These are phyloP conservation scores for Cenopis cana DNA, from an alignment of 2,888 invertebrate species.

Conservation along the genomic window DNA sequence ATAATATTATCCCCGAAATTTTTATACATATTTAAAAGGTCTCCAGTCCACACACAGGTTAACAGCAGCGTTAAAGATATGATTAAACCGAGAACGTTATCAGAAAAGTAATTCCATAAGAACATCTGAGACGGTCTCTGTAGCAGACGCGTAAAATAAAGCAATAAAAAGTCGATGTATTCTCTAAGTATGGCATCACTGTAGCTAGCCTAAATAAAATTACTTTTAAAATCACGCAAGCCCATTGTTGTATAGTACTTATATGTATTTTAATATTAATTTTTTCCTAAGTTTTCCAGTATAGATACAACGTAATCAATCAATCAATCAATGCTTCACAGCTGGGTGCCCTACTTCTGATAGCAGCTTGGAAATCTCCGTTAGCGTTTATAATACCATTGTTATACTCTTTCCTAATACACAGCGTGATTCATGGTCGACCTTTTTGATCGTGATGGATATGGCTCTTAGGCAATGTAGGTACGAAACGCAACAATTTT, in stretches of 20 bases:
- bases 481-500: slow-evolving; percentile 4
- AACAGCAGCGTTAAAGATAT: not conserved
- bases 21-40: not conserved
- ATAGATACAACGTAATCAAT: not conserved
- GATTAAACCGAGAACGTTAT: not conserved
- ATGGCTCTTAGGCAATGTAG: slow-evolving; percentile 13
- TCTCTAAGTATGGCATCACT: slow-evolving; percentile 16
- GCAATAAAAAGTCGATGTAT: slow-evolving; percentile 24
- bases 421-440: slow-evolving; percentile 39
- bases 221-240: slow-evolving; percentile 1
- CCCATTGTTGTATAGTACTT: not conserved
- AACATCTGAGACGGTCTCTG: not conserved
- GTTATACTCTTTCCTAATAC: slow-evolving; percentile 41
- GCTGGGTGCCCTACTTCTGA: slow-evolving; percentile 31
- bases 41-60: too few species aligned
- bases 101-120: not conserved
- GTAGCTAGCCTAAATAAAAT: slow-evolving; percentile 11
- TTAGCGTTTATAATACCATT: slow-evolving; percentile 32
- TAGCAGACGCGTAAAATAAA: slow-evolving; percentile 25
- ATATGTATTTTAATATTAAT: not conserved
- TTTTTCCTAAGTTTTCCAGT: slow-evolving; percentile 9
- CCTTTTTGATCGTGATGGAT: slow-evolving; percentile 39
- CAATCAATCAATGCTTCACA: not conserved
- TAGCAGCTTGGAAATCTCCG: slow-evolving; percentile 34
- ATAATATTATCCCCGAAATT: too few species aligned